A percentile compares a stretch with the other conserved stretches of the same genome.
Conservation (phyloP, 2,888 invertebrate genomes). For the Girardia tigrina region DNA sequence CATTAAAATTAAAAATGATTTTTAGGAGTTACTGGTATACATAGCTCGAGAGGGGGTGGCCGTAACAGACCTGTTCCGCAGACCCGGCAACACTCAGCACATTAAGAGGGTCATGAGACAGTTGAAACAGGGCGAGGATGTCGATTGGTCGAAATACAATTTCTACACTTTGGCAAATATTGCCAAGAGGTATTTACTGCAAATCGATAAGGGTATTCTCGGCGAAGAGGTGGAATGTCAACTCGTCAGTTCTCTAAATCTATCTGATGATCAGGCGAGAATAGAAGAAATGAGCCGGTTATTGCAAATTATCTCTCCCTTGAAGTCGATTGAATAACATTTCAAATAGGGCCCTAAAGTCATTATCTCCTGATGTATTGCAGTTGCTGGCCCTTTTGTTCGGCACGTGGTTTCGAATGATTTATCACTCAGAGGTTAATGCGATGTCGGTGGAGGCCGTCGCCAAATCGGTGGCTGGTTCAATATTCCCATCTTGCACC, state of each 20-base stretch:
- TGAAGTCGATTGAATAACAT: not conserved
- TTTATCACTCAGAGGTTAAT: constrained; percentile 47
- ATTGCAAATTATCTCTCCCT: too few relatives aligned
- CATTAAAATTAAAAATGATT: too few relatives aligned
- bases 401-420: constrained; percentile 63
- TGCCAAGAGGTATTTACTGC: constrained; percentile 85
- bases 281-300: constrained; percentile 80
- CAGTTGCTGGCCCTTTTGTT: constrained; percentile 80
- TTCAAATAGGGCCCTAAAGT: constrained; percentile 63
- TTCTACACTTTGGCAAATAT: constrained; percentile 93
- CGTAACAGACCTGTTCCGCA: constrained; percentile 48
- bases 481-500: constrained; percentile 42
- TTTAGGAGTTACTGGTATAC: constrained; percentile 48
- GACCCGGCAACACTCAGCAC: constrained; percentile 48
- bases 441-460: constrained; percentile 50
- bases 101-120: constrained; percentile 45
- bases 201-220: constrained; percentile 89
- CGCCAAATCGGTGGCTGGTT: constrained; percentile 48
- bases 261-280: constrained; percentile 68
- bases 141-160: constrained; percentile 47
- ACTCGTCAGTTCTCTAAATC: constrained; percentile 71
- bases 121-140: constrained; percentile 46
- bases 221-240: constrained; percentile 76
- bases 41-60: constrained; percentile 49
- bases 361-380: constrained; percentile 69